phyloP scores from a whole-genome alignment of 1,140 invertebrate species.

The Platorchestia sp. region DNA sequence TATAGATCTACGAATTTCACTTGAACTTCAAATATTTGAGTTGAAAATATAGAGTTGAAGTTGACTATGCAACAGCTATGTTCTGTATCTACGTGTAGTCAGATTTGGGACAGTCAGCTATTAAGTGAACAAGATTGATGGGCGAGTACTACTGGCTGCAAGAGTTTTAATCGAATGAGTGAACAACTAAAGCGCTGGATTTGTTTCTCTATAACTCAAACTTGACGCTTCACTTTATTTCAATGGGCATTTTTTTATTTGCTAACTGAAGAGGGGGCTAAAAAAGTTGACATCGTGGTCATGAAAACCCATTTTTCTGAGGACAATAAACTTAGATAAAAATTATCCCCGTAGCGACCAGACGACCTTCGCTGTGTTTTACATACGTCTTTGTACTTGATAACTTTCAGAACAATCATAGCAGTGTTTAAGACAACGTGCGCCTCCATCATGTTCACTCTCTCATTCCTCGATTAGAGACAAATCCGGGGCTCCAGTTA shows the following conservation, averaged over 20 bases:
- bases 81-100: too few relatives aligned
- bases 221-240: too few relatives aligned
- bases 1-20: too few relatives aligned
- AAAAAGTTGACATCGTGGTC: neutral
- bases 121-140: too few relatives aligned
- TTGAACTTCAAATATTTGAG: too few relatives aligned
- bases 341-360: neutral
- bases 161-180: too few relatives aligned
- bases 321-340: neutral
- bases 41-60: too few relatives aligned
- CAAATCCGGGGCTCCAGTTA: neutral
- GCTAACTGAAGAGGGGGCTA: neutral
- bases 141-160: too few relatives aligned
- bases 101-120: too few relatives aligned
- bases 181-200: too few relatives aligned
- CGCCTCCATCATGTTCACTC: neutral
- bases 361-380: neutral
- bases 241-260: neutral
- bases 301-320: neutral
- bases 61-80: too few relatives aligned
- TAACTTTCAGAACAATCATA: neutral
- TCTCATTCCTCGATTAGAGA: neutral
- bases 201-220: too few relatives aligned
- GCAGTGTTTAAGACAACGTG: neutral
- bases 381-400: neutral